A percentile compares a stretch with the other conserved stretches of the same genome.
Conservation (phyloP, 2,888 invertebrate genomes). For the Temnothorax unifasciatus region DNA sequence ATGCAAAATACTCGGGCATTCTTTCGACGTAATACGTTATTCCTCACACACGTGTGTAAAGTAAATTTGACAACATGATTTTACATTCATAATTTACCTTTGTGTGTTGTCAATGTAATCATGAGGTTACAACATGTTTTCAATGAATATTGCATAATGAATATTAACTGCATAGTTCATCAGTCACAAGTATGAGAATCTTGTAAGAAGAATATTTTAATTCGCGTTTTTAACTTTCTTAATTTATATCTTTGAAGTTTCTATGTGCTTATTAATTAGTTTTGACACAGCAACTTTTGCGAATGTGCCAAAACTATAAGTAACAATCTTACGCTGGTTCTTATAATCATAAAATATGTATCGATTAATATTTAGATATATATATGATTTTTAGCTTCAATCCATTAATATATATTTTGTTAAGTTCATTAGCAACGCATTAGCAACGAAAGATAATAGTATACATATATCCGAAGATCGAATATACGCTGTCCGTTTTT, state of each 20-base stretch:
- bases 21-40: not conserved
- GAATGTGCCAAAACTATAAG: not conserved
- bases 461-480: not conserved
- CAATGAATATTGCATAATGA: not conserved
- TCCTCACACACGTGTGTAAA: not conserved
- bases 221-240: not conserved
- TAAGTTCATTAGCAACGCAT: not conserved
- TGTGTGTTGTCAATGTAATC: not conserved
- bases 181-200: not conserved
- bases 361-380: conserved; percentile 7
- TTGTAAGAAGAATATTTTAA: not conserved
- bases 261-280: not conserved
- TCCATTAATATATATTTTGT: not conserved
- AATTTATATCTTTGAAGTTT: not conserved
- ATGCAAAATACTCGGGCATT: not conserved
- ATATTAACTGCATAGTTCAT: not conserved
- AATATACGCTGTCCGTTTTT: not conserved
- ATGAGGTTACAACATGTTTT: not conserved
- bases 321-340: not conserved
- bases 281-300: not conserved
- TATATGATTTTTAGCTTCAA: not conserved
- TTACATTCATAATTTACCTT: not conserved
- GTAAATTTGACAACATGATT: not conserved
- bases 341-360: not conserved
- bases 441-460: not conserved